phyloP scores from a whole-genome alignment of 2,797 vertebrate species.

The Jordanella pulchra region DNA sequence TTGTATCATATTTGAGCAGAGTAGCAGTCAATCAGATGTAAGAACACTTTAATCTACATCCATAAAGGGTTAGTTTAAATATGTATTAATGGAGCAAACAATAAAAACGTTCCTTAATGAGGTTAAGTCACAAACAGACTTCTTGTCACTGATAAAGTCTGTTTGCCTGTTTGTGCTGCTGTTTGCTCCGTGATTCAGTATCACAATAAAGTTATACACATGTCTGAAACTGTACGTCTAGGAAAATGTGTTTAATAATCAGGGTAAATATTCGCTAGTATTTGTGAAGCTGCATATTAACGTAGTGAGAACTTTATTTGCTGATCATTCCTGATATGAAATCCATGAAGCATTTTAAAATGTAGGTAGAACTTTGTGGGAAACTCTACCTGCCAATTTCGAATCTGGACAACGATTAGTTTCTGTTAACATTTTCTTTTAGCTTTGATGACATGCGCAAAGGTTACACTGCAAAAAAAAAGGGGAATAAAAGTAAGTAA shows the following conservation, averaged over 20 bases:
- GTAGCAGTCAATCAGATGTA: slow-evolving; percentile 6
- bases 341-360: slow-evolving; percentile 6
- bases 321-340: neutral
- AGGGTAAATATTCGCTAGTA: neutral
- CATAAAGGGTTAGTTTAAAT: slow-evolving; percentile 14
- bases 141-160: slow-evolving; percentile 2
- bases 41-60: neutral
- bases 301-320: neutral
- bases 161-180: slow-evolving; percentile 10
- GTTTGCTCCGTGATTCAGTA: slow-evolving; percentile 37
- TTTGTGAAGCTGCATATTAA: slow-evolving; percentile 14
- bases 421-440: too few relatives aligned
- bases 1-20: slow-evolving; percentile 17
- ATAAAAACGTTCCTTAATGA: slow-evolving; percentile 17
- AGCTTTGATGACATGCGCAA: too few relatives aligned
- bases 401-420: too few relatives aligned
- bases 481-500: too few relatives aligned
- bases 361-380: too few relatives aligned
- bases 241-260: neutral
- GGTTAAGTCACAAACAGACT: slow-evolving; percentile 41
- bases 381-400: too few relatives aligned
- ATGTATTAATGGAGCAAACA: slow-evolving; percentile 24
- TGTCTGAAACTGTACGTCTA: slow-evolving; percentile 50
- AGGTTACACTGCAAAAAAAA: too few relatives aligned
- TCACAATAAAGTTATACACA: slow-evolving; percentile 78